Base-by-base conservation (phyloP, 2,797 vertebrate species). In the Tadarida brasiliensis region DNA sequence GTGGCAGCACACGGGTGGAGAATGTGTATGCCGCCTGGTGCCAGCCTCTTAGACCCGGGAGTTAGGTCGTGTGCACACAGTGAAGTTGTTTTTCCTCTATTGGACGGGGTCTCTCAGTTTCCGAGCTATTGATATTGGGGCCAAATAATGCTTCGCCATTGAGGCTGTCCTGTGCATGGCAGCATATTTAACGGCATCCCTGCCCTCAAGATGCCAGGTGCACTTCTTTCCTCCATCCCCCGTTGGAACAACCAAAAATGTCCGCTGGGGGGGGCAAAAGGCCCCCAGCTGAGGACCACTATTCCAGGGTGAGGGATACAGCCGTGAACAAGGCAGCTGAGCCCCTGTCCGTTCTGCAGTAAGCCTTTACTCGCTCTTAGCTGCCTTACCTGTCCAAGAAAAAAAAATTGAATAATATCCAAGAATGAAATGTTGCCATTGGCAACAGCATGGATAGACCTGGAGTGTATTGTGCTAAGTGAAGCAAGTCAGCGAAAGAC, bases 21-120 rank as follows among this genome's bases (percentile, higher is more conserved):
- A 59, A 33, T 28, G 19, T 8, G 3, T 9, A 22, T 35, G 28
- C 44, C 78, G 17, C 22, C 33, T 1, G 11, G 15, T 14, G 2
- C 17, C 20, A 65, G 35, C 28, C 39, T 26, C 9, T 28, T 20
- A 49, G 47, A 8, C 33, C 22, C 33, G 49, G 44, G 33, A 87
- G 19, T 30, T 44, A 47, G 19, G 10, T 20, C 11, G 12, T 2
- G 26, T 22, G 16, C 30, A 19, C 20, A 49, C 6, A 9, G 47
- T 1, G 0, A 54, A 63, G 9, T 12, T 54, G 15, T 57, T 14
- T 54, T 14, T 3, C 49, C 35, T 3, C 10, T 1, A 1, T 24
- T 30, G 39, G 24, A 4, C 33, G 88, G 17, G 19, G 16, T 33
- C 71, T 86, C 49, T 63, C 35, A 5, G 16, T 10, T 30, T 57